A percentile compares a stretch with the other conserved stretches of the same genome.
Conservation (phyloP, 2,113 vertebrate species). For the Falco punctatus region DNA sequence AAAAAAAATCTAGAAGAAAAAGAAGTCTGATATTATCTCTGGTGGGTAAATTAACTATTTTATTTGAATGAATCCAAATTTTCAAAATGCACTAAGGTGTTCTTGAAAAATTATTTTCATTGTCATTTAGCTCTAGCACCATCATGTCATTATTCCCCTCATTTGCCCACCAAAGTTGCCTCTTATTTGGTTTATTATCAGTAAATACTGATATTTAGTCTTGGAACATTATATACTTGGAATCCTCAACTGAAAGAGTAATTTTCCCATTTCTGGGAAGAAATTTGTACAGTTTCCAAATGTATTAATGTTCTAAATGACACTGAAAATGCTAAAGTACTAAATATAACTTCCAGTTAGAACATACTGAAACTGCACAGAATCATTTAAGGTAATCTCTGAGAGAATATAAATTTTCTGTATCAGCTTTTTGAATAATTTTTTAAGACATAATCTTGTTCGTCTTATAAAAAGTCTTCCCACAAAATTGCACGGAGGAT, state of each 20-base stretch:
- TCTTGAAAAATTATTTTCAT: conserved; percentile 64
- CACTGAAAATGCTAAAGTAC: neutral
- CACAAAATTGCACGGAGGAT: neutral
- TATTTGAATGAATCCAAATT: conserved; percentile 37
- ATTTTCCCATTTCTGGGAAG: conserved; percentile 47
- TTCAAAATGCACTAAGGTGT: neutral
- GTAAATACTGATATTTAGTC: conserved; percentile 28
- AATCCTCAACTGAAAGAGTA: neutral
- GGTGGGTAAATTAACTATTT: neutral
- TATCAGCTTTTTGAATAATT: neutral
- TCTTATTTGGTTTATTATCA: neutral
- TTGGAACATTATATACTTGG: conserved; percentile 16
- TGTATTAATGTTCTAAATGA: conserved; percentile 22
- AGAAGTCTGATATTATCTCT: neutral
- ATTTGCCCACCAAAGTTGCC: neutral
- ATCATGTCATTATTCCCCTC: neutral
- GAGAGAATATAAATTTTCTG: neutral
- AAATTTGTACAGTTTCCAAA: conserved; percentile 41
- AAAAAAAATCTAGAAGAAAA: neutral
- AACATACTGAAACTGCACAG: neutral
- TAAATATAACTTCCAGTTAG: conserved; percentile 36
- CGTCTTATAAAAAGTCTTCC: neutral
- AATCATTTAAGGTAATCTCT: neutral
- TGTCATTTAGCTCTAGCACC: neutral
- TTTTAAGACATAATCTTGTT: neutral